Percentiles rank a stretch among this genome's conserved stretches.
Conservation (phyloP, 2,888 invertebrate genomes). For the Palloptera scutellata region DNA sequence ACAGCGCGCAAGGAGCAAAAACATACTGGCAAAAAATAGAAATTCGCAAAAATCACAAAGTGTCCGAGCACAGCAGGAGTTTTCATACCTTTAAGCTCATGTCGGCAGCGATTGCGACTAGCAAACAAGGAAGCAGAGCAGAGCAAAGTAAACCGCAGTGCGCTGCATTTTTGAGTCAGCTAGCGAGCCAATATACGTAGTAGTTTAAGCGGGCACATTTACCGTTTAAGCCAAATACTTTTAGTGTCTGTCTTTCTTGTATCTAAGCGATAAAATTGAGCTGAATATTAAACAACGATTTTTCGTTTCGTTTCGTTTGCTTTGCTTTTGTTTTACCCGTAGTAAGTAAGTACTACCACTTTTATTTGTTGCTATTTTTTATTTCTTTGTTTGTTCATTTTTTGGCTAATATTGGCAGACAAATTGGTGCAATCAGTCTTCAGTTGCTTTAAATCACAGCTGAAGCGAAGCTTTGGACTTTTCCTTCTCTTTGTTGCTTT, state of each 20-base stretch:
- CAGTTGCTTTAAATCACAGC: constrained; percentile 28
- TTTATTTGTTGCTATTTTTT: not conserved
- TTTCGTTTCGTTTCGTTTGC: constrained; percentile 17
- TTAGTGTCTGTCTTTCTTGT: constrained; percentile 9
- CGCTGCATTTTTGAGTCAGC: not conserved
- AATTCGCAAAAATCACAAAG: constrained; percentile 32
- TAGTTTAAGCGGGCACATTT: not conserved
- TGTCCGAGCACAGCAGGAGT: constrained; percentile 45
- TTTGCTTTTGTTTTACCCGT: not conserved
- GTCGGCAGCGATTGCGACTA: constrained; percentile 13
- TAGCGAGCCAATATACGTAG: not conserved
- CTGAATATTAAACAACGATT: constrained; percentile 27
- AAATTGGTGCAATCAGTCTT: constrained; percentile 58
- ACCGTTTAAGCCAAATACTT: constrained; percentile 23
- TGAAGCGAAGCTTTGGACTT: constrained; percentile 15
- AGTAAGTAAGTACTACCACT: not conserved
- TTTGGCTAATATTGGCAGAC: constrained; percentile 40
- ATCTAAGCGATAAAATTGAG: constrained; percentile 27
- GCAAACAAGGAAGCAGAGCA: constrained; percentile 27
- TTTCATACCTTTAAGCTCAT: constrained; percentile 39
- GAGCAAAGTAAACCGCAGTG: not conserved
- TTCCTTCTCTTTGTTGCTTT: not conserved
- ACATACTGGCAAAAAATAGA: no score
- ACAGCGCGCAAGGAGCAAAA: no score
- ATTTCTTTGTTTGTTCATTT: constrained; percentile 10